Conservation (phyloP, 92 coral and sea anemone species). For the Phenganax subtilis region DNA sequence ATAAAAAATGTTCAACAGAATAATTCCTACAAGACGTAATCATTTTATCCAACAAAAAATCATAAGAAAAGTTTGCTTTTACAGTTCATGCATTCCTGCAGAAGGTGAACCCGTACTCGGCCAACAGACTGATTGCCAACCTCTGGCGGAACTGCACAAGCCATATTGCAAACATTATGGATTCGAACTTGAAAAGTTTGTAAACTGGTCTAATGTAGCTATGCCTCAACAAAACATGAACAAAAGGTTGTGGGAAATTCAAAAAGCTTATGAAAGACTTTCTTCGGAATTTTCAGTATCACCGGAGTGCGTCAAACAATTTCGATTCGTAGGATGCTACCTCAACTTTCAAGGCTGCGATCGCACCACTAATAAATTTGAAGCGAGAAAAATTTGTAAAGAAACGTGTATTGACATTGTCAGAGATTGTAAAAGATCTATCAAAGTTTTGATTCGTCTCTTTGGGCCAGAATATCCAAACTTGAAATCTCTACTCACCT, state of each 20-base stretch:
- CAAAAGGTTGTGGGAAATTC: neutral
- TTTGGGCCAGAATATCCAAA: neutral
- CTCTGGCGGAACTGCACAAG: neutral
- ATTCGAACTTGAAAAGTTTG: neutral
- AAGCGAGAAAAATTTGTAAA: neutral
- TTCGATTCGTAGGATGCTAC: neutral
- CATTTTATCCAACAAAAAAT: no score
- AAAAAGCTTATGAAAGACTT: neutral
- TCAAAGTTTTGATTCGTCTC: neutral
- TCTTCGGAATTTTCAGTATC: neutral
- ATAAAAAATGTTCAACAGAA: no score
- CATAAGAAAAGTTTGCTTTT: neutral
- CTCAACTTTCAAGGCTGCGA: neutral
- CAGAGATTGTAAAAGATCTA: neutral
- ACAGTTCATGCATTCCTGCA: neutral
- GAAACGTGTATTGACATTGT: neutral
- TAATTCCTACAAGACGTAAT: no score
- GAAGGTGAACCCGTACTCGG: neutral
- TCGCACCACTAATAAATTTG: neutral
- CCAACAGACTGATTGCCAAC: neutral
- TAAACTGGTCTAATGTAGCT: neutral
- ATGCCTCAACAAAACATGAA: neutral
- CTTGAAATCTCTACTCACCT: neutral
- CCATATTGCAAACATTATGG: constrained; percentile 4
- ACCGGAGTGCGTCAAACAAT: neutral